These are phyloP conservation scores for Petroica traversi DNA, from an alignment of 2,113 vertebrate species.

Conservation along the genomic window DNA sequence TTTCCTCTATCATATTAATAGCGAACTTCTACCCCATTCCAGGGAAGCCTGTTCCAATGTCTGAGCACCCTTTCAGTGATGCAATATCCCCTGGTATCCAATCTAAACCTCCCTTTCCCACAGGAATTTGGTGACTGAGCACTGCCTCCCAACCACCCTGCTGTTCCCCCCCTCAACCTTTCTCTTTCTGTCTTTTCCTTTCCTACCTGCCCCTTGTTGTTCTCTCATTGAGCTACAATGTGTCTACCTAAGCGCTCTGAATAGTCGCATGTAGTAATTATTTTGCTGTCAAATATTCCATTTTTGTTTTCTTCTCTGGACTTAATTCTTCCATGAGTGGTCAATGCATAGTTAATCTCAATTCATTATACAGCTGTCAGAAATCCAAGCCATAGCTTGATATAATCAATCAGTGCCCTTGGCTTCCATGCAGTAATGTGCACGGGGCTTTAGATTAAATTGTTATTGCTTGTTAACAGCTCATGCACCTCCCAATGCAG, in stretches of 20 bases:
- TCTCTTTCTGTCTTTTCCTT: not conserved
- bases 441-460: not conserved
- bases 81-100: not conserved
- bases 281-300: not conserved
- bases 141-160: not conserved
- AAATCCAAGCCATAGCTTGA: not conserved
- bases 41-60: not conserved
- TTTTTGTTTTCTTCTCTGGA: not conserved
- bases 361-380: not conserved
- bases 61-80: not conserved
- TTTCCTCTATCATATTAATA: not conserved
- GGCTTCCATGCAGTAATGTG: not conserved
- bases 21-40: not conserved
- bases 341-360: not conserved
- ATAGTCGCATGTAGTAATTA: not conserved
- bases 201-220: not conserved
- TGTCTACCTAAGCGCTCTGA: not conserved
- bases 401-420: not conserved
- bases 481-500: not conserved
- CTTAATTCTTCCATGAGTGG: not conserved
- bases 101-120: not conserved
- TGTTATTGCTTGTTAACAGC: not conserved
- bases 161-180: not conserved
- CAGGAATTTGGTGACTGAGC: not conserved
- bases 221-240: not conserved